Conservation (phyloP, 2,888 invertebrate genomes). For the Melinaea menophilus region DNA sequence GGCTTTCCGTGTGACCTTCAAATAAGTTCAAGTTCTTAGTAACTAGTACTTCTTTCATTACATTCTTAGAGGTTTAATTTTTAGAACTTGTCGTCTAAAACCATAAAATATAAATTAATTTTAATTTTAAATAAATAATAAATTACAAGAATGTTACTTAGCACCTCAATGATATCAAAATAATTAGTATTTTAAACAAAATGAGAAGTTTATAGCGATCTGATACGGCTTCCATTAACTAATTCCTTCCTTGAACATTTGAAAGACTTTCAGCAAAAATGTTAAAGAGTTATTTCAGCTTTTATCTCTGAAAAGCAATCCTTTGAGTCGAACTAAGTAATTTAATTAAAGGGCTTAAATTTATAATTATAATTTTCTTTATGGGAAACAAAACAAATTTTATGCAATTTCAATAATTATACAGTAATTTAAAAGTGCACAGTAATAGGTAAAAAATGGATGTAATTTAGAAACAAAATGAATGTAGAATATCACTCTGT, state of each 20-base stretch:
- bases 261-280: slow-evolving; percentile 3
- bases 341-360: slow-evolving; percentile 1
- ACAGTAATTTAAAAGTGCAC: background rate
- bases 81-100: too few species aligned
- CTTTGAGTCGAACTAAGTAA: background rate
- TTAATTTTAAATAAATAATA: background rate
- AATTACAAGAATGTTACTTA: background rate
- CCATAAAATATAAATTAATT: too few species aligned
- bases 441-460: slow-evolving; percentile 6
- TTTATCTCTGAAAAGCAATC: background rate
- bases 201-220: background rate
- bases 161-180: background rate
- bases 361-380: background rate
- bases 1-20: too few species aligned
- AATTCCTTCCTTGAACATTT: background rate
- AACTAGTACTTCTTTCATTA: too few species aligned
- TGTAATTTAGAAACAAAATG: slow-evolving; percentile 9
- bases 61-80: too few species aligned
- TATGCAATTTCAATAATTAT: too few species aligned
- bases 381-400: too few species aligned
- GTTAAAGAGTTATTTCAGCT: slow-evolving; percentile 3
- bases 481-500: slow-evolving; percentile 13
- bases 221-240: slow-evolving; percentile 7
- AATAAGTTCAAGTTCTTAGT: too few species aligned
- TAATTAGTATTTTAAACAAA: slow-evolving; percentile 5